Base-by-base conservation (phyloP, 2,888 invertebrate species). In the Dyspetes luteomarginatus region DNA sequence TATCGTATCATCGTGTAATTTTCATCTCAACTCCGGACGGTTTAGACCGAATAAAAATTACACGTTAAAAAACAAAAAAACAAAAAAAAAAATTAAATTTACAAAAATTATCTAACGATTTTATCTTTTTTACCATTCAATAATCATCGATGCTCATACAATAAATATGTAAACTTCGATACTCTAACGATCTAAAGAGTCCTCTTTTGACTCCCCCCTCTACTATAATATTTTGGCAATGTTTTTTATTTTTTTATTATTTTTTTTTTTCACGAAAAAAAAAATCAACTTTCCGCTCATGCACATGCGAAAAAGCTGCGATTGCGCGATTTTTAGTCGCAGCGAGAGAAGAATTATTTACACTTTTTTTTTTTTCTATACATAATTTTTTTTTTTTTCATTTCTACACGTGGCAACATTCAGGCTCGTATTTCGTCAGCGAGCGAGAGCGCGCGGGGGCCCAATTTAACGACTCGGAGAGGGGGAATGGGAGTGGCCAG, bases 161-260 rank as follows among this genome's bases (percentile, higher is more conserved):
- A 36, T 67, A 58, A 41, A 26, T 56, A 56, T 45, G 73, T 72
- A 56, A 68, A 68, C 56, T 56, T 56, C 48, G 41, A 43, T 72
- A 72, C 45, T 41, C 75, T 81, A 71, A 71, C 22, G 58, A 62
- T 67, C 65, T 56, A 74, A 28, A 45, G 56, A 58, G 55, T 41
- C 64, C 19, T 36, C 22, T 48, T 56, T 56, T 26, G 52, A 73
- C 71, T 68, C 56, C 30, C 41, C 52, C 73, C 58, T 36, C 45
- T 60, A 73, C 48, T 72, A 68, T 48, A 56, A 68, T 76, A 81
- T 81, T 81, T 81, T 77, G 81, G 81, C 81, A 81, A 81, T 77
- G 50, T 68, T 45, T 67, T 45, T 60, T 41, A 17, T 52, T 55
- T 72, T 30, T 74, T 58, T 52, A 28, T 67, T 65, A 22, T 19